A percentile compares a stretch with the other conserved stretches of the same genome.
Evolutionary conservation across 2,797 vertebrate genomes (phyloP).

Genomic region (Limnodromus scolopaceus): DNA sequence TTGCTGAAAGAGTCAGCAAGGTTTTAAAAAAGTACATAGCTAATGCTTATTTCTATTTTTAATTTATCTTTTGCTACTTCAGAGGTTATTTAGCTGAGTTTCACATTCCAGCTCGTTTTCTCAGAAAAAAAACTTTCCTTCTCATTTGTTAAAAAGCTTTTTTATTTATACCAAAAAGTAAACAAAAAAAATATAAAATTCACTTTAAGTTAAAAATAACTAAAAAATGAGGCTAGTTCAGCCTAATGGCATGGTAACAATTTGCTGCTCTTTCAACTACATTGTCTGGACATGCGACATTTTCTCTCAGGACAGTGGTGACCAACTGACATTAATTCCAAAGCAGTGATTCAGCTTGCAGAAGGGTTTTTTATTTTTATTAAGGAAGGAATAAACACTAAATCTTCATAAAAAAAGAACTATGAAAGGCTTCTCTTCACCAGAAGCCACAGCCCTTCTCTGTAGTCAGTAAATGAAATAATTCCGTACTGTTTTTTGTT

Average conservation of each 20-base stretch:
- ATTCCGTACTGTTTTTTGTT: conserved; percentile 22
- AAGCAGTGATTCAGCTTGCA: conserved; percentile 67
- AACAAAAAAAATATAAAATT: background rate
- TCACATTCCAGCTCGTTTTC: conserved; percentile 1
- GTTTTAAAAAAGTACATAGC: background rate
- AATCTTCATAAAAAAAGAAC: conserved; percentile 28
- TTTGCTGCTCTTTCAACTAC: conserved; percentile 59
- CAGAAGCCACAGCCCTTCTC: conserved; percentile 33
- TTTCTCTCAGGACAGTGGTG: conserved; percentile 61
- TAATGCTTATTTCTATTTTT: conserved; percentile 13
- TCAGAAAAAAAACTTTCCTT: background rate
- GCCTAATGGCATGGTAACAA: conserved; percentile 62
- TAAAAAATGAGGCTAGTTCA: conserved; percentile 48
- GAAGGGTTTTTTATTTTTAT: background rate
- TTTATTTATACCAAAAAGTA: conserved; percentile 18
- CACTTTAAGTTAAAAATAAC: conserved; percentile 36
- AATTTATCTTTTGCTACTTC: background rate
- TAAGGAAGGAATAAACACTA: conserved; percentile 42
- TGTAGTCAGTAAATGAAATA: conserved; percentile 41
- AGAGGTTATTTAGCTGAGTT: conserved; percentile 33
- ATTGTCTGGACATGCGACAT: conserved; percentile 52
- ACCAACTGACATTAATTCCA: conserved; percentile 72
- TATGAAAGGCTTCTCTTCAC: conserved; percentile 32
- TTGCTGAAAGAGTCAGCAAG: background rate
- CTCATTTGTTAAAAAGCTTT: background rate